Base-by-base conservation (phyloP, 2,888 invertebrate genomes). In the Cerastis leucographa region DNA sequence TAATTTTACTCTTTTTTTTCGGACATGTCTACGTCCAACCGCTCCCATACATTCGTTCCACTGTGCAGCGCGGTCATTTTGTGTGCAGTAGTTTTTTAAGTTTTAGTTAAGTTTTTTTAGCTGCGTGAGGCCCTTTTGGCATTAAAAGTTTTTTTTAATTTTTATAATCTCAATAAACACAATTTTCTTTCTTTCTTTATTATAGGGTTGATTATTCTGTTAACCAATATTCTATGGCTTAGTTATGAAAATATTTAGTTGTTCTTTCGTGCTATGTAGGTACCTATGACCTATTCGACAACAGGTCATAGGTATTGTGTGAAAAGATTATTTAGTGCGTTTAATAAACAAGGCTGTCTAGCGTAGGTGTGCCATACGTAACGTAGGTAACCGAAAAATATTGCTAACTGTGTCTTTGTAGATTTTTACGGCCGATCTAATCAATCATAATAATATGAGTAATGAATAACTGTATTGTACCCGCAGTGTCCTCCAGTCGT, bases 391-490 rank as follows among this genome's bases (percentile, higher is more conserved):
- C 2, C 35, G 35, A 71, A 49, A 46, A 14, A 11, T 71, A 68
- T 25, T 68, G n/a, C 6, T 40, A 46, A 25, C n/a, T 25, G 14
- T 64, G 8, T n/a, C 17, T 71, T 72, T 71, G 3, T n/a, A 42
- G 17, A 51, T 54, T 71, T 54, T n/a, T 64, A 4, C 40, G 44
- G 29, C 29, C 9, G 19, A 61, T 61, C 35, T 29, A 29, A 59
- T 59, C 59, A n/a, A n/a, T n/a, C n/a, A n/a, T n/a, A n/a, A n/a
- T n/a, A n/a, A n/a, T n/a, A n/a, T n/a, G 51, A 74, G 9, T n/a
- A 61, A 12, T 54, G 54, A 25, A 72, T 71, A 19, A 56, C 46
- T 56, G 25, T 56, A 51, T 61, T 54, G 12, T 51, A 49, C 61
- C 17, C 42, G 12, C 49, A 59, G 49, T 49, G 8, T 64, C 42